Evolutionary conservation across 2,113 vertebrate genomes (phyloP).

Genomic region (Cryptomyrus ogoouensis): DNA sequence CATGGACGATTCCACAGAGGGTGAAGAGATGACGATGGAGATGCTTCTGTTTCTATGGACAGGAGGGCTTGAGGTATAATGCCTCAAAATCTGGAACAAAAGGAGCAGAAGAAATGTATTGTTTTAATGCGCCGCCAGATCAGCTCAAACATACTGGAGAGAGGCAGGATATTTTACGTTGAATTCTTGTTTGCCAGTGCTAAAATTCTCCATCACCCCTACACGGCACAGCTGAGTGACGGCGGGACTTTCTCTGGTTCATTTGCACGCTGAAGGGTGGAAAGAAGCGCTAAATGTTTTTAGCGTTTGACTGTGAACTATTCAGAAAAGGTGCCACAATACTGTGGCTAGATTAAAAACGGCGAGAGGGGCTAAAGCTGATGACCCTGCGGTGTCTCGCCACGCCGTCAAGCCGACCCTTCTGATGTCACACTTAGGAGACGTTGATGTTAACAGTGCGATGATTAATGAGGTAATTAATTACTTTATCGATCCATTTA

Average conservation of each 20-base stretch:
- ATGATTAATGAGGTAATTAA: slow-evolving; percentile 58
- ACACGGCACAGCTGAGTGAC: background rate
- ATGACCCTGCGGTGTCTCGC: background rate
- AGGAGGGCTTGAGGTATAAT: background rate
- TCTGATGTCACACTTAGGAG: background rate
- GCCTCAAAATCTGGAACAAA: background rate
- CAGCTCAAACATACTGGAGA: background rate
- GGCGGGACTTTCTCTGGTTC: background rate
- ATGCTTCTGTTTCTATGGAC: background rate
- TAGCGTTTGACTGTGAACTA: background rate
- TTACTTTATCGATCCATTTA: slow-evolving; percentile 51
- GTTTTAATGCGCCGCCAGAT: background rate
- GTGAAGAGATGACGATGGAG: background rate
- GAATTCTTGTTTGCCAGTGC: background rate
- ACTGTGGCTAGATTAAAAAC: background rate
- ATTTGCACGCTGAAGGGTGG: background rate
- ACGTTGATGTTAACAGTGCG: slow-evolving; percentile 30
- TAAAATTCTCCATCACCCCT: background rate
- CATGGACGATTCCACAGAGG: slow-evolving; percentile 25
- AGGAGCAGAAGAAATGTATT: background rate
- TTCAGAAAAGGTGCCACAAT: background rate
- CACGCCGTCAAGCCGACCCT: background rate
- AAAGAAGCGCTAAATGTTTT: background rate
- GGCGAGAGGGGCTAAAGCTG: background rate
- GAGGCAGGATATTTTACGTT: background rate